A percentile compares a stretch with the other conserved stretches of the same genome.
These are phyloP conservation scores for Sceliomorpha sp. DNA, from an alignment of 2,888 invertebrate species.

Conservation along the genomic window DNA sequence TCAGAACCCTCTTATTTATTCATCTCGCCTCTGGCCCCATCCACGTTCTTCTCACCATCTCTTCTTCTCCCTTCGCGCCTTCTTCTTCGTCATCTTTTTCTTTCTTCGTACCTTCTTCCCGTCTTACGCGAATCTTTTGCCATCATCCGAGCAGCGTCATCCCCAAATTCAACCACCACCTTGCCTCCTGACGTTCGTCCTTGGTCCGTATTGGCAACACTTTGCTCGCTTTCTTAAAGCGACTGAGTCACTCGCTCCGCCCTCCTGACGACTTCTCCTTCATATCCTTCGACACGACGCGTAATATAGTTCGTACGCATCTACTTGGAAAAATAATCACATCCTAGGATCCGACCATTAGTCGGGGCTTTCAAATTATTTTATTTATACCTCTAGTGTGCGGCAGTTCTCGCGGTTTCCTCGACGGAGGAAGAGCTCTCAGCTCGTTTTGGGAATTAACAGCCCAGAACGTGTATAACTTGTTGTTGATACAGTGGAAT, in stretches of 20 bases:
- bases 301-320: constrained; percentile 37
- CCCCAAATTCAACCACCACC: constrained; percentile 48
- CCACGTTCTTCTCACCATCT: constrained; percentile 18
- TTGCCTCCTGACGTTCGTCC: constrained; percentile 13
- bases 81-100: constrained; percentile 12
- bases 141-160: constrained; percentile 42
- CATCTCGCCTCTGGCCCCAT: constrained; percentile 72
- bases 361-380: constrained; percentile 21
- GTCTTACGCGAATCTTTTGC: constrained; percentile 44
- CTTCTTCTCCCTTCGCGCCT: constrained; percentile 9
- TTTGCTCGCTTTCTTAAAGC: constrained; percentile 44
- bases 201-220: constrained; percentile 50
- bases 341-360: constrained; percentile 28
- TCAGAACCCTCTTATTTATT: constrained; percentile 79
- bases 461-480: constrained; percentile 17
- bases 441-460: constrained; percentile 19
- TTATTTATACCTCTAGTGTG: constrained; percentile 6
- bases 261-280: constrained; percentile 42
- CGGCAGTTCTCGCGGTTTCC: constrained; percentile 4
- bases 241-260: constrained; percentile 47
- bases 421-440: constrained; percentile 6
- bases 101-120: constrained; percentile 24
- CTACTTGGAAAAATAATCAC: constrained; percentile 23
- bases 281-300: constrained; percentile 38
- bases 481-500: constrained; percentile 12